phyloP scores from a whole-genome alignment of 1,140 invertebrate genomes.

The Eufriesea mexicana region DNA sequence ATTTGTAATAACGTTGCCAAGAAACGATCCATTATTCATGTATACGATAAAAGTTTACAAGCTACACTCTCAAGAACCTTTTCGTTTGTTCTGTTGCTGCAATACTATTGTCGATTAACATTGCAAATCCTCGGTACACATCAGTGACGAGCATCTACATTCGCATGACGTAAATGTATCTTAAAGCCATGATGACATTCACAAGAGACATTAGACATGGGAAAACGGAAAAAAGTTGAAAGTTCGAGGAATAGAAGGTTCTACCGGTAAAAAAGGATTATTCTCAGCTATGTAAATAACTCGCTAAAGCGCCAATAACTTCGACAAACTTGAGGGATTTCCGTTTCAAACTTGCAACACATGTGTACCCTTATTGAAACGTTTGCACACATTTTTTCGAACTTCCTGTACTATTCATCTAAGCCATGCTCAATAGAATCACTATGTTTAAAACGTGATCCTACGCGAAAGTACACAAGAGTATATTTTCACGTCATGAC shows the following conservation, averaged over 20 bases:
- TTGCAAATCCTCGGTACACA: conserved; percentile 20
- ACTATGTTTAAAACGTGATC: background rate
- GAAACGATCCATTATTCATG: conserved; percentile 18
- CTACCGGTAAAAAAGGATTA: too few relatives aligned
- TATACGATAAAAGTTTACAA: background rate
- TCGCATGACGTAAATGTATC: conserved; percentile 14
- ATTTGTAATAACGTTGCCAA: too few relatives aligned
- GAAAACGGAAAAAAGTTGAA: background rate
- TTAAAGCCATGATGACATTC: conserved; percentile 10
- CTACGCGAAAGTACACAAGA: background rate
- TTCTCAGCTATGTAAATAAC: conserved; percentile 17
- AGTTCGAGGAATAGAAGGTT: background rate
- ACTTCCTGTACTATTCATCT: background rate
- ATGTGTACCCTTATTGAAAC: background rate
- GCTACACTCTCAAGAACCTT: background rate
- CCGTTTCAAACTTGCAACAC: conserved; percentile 3
- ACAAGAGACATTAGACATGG: background rate
- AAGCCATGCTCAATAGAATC: too few relatives aligned
- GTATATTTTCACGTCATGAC: background rate
- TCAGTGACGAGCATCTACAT: background rate
- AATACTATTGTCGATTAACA: conserved; percentile 10
- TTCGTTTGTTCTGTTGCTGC: background rate
- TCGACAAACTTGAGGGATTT: conserved; percentile 4
- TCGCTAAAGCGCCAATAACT: conserved; percentile 22
- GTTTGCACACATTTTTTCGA: background rate